Evolutionary conservation across 2,797 vertebrate species (phyloP), one percentile per base, ranked within the genome.

Genomic region (Aeoliscus strigatus): DNA sequence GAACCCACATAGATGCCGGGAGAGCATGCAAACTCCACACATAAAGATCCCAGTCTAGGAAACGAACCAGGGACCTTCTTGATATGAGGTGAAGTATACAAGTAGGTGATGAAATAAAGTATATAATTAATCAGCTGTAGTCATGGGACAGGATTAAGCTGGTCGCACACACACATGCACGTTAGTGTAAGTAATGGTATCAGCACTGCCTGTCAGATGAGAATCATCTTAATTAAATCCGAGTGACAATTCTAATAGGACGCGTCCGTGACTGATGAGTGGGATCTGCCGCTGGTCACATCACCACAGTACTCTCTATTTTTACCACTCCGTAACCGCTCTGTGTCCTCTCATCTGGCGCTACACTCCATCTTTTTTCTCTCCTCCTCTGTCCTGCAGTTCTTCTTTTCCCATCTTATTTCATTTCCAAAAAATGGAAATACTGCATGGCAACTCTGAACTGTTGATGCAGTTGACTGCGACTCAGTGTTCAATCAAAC

Each of bases 181-280:
- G n/a, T n/a, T 58, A 60, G 64, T 59, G 69, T 77, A 84, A 82
- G 72, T 86, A 86, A 88, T 80, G 80, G 62, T 65, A 64, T 69
- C 41, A 71, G 70, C 66, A 75, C 45, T 51, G 58, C 68, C 82
- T 81, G 82, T 84, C 87, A 84, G 82, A 87, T 83, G 73, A 81
- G 64, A 85, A 86, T 86, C 80, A 82, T 87, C 75, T 87, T 84
- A 86, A 89, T 87, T 86, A 86, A 86, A 87, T 83, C 73, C 72
- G 52, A 71, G 54, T 79, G 85, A 86, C 84, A 82, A 78, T 82
- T 81, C 80, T 82, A 86, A 87, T 81, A 81, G 77, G 50, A 75
- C 68, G 64, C 68, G 64, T 76, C 73, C 70, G 75, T 87, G 83
- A 87, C 79, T 80, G 83, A 89, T 85, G 81, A 82, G 73, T 39